Base-by-base conservation (phyloP, 2,797 vertebrate species). In the Euphonia xanthogaster region DNA sequence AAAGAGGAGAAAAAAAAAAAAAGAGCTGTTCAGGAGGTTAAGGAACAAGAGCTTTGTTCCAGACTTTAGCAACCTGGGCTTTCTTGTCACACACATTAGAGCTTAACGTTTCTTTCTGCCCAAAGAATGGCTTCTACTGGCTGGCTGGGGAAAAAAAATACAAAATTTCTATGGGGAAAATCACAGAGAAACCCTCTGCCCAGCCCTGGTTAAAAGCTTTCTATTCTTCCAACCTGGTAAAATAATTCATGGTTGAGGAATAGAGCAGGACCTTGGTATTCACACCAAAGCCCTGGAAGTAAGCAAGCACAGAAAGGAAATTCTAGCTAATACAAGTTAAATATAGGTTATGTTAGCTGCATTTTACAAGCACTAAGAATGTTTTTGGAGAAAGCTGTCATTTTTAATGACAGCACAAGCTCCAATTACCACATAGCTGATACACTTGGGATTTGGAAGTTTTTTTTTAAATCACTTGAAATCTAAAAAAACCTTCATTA, bases 341-440 rank as follows among this genome's bases (percentile, higher is more conserved):
- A 98, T 98, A 98, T 97, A 98, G 97, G 98, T 97, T 96, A 96
- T 96, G 96, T 97, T 96, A 97, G 94, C 97, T 97, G 97, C 97
- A 97, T 98, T 97, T 98, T 98, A 98, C 97, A 97, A 98, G 98
- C 97, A 95, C 96, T 94, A 88, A 95, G 97, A 92, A 96, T 96
- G 95, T 97, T 97, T 97, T 97, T 97, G 97, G 97, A 98, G 97
- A 98, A 98, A 98, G 97, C 98, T 98, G 98, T 98, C 98, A 98
- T 97, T 98, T 98, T 97, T 98, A 98, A 98, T 97, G 98, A 98
- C 97, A 97, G 98, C 97, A 97, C 97, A 97, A 97, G 97, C 97
- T 96, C 97, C 98, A 98, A 98, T 98, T 98, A 98, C 97, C 97
- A 95, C 96, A 96, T 95, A 90, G 95, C 96, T 94, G 94, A 98